Evolutionary conservation across 2,888 invertebrate genomes (phyloP), one percentile per base, ranked within the genome.

Genomic region (Hesperia comma): DNA sequence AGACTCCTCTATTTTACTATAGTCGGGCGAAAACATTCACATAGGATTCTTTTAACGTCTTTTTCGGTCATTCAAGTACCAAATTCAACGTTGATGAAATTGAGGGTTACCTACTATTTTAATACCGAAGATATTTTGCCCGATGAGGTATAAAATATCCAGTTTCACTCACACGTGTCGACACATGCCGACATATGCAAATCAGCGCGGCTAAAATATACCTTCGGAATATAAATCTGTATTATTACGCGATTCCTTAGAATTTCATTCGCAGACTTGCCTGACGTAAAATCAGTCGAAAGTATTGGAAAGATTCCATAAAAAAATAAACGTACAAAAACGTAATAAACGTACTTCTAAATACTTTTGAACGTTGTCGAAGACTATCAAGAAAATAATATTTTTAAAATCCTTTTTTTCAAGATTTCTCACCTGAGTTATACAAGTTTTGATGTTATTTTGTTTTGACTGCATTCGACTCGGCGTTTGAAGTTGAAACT

Each of bases 191-290:
- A 43, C 46, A n/a, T 40, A 64, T 64, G 63, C 32, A 41, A 64
- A 64, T 64, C 57, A 51, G 63, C 10, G 32, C 57, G 21, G 51
- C 63, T 51, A 57, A 64, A 58, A 64, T 51, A 10, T 63, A 41
- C 57, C 56, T 57, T 49, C n/a, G 37, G 57, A 63, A 63, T 63
- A 63, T 63, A 57, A 63, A 63, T 57, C 51, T 51, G 40, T 40
- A 57, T 63, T 57, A 63, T 63, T 63, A 57, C 51, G 12, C 19
- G 57, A 49, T 49, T 63, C 57, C 40, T 37, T 37, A 57, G 57
- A 51, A 63, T 63, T 49, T 51, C 40, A 40, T 26, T 54, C 4
- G 2, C 10, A 15, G 32, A 5, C 5, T 26, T 26, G 26, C 26
- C 3, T 5, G 26, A 5, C 5, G 4, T 15, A 46, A 32, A 43